Base-by-base conservation (phyloP, 2,797 vertebrate genomes). In the Hoplostethus atlanticus region DNA sequence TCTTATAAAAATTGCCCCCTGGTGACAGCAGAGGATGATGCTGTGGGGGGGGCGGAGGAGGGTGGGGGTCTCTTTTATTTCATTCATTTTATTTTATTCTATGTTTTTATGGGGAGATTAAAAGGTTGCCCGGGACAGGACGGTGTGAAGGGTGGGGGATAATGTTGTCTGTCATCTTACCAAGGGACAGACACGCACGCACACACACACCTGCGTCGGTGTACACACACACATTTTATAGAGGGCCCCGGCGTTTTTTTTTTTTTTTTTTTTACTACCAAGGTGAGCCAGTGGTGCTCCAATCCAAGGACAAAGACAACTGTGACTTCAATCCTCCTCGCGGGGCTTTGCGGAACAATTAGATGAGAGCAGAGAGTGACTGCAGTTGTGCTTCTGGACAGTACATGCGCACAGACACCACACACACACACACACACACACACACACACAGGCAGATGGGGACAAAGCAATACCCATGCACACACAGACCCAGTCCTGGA, bases 221-320 rank as follows among this genome's bases (percentile, higher is more conserved):
- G 25, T 66, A 57, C 17, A 28, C 55, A 47, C 76, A 70, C 79
- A 77, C 68, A 83, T 28, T 7, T 30, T 44, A 88, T 88, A 76
- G 68, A 86, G 55, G 78, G 48, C 21, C 62, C 52, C 50, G 36
- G 21, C 1, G 21, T 21, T 21, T 21, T 21, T 21, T 92, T 89
- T 87, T 92, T 87, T 21, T 21, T 21, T 21, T 21, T 92, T 89
- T 87, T 92, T 87, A 90, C 81, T 57, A 75, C 73, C 87, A 86
- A 89, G 89, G 87, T 90, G 87, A 91, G 79, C 79, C 60, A 75
- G 79, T 74, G 64, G 75, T 69, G 84, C 79, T 92, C 87, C 80
- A 93, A 86, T 80, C 92, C 94, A 96, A 96, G 95, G 94, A 94
- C 93, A 91, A 90, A 92, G 84, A 85, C 83, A 80, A 69, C 77